phyloP scores from a whole-genome alignment of 2,888 invertebrate genomes.

The Mycalesis mineus region DNA sequence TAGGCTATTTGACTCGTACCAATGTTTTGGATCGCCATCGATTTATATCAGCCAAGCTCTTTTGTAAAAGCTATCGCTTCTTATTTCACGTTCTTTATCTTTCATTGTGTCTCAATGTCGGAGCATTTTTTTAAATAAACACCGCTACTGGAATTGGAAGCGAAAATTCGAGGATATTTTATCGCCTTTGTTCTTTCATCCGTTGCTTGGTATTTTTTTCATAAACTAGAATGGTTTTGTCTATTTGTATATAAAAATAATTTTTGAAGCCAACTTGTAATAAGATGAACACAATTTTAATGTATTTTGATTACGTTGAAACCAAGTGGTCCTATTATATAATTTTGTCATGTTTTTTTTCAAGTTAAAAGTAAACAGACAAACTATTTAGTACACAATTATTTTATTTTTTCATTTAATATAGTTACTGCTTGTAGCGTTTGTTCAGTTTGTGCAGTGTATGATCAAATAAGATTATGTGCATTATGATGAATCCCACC shows the following conservation, averaged over 20 bases:
- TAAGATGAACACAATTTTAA: too few species aligned
- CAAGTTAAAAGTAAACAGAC: too few species aligned
- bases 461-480: too few species aligned
- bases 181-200: not conserved
- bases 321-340: too few species aligned
- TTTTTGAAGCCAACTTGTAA: too few species aligned
- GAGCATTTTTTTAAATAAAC: conserved; percentile 41
- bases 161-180: conserved; percentile 2
- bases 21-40: conserved; percentile 20
- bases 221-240: not conserved
- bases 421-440: too few species aligned
- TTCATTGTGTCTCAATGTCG: conserved; percentile 42
- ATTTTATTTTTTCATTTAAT: too few species aligned
- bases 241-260: not conserved
- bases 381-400: too few species aligned
- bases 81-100: conserved; percentile 31
- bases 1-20: conserved; percentile 18
- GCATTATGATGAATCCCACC: too few species aligned
- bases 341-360: too few species aligned
- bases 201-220: not conserved
- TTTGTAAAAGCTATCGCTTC: conserved; percentile 30
- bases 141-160: conserved; percentile 6
- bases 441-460: too few species aligned
- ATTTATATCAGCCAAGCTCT: conserved; percentile 23
- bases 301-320: too few species aligned